phyloP scores from a whole-genome alignment of 2,888 invertebrate genomes.

The Hemaris fuciformis region DNA sequence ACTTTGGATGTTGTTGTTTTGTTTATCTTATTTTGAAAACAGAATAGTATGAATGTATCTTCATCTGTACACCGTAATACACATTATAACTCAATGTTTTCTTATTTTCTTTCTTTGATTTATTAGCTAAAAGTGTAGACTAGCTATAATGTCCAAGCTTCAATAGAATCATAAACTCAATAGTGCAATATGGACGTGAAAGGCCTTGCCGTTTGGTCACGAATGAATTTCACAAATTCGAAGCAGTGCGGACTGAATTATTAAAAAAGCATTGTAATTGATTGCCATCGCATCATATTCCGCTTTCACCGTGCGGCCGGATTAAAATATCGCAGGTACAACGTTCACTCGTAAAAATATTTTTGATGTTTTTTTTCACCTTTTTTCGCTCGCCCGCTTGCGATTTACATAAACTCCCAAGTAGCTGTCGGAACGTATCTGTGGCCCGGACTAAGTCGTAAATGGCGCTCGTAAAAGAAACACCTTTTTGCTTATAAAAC shows the following conservation, averaged over 20 bases:
- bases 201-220: slow-evolving; percentile 16
- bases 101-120: neutral
- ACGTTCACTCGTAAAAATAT: slow-evolving; percentile 46
- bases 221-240: slow-evolving; percentile 15
- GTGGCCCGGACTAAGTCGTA: slow-evolving; percentile 52
- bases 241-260: slow-evolving; percentile 15
- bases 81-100: too few relatives aligned
- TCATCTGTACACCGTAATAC: too few relatives aligned
- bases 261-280: slow-evolving; percentile 17
- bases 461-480: slow-evolving; percentile 68
- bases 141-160: neutral
- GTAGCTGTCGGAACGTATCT: slow-evolving; percentile 56
- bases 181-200: slow-evolving; percentile 12
- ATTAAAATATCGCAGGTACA: slow-evolving; percentile 52
- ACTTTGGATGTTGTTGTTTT: too few relatives aligned
- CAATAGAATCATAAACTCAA: neutral
- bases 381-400: slow-evolving; percentile 51
- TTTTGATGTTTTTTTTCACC: slow-evolving; percentile 43
- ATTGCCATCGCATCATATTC: slow-evolving; percentile 15
- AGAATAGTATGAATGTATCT: too few relatives aligned
- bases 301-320: slow-evolving; percentile 34
- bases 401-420: slow-evolving; percentile 70
- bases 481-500: slow-evolving; percentile 62
- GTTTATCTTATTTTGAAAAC: too few relatives aligned
- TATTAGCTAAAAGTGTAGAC: neutral